Conservation (phyloP, 1,140 invertebrate genomes). For the Planococcus citri region DNA sequence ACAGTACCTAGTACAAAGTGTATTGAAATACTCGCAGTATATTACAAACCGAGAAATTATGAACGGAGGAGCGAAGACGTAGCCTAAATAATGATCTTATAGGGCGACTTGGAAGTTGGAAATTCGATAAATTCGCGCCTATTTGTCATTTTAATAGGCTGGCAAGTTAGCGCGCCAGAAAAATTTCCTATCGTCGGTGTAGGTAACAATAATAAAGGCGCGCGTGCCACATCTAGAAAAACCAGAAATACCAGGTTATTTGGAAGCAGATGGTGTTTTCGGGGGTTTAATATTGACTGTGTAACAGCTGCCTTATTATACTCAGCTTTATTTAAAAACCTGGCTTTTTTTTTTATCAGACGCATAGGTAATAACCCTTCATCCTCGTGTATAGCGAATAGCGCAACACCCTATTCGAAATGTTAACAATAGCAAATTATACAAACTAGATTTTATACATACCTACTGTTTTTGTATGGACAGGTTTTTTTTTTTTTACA, state of each 20-base stretch:
- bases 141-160: background rate
- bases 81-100: too few species aligned
- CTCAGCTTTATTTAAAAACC: background rate
- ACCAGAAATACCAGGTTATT: background rate
- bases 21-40: too few species aligned
- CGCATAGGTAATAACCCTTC: background rate
- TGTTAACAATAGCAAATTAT: background rate
- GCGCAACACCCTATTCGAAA: background rate
- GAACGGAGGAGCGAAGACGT: too few species aligned
- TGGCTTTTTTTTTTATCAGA: background rate
- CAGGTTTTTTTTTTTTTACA: background rate
- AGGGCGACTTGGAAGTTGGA: too few species aligned
- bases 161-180: background rate
- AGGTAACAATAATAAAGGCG: background rate
- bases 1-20: too few species aligned
- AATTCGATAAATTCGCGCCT: background rate
- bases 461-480: too few species aligned
- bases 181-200: background rate
- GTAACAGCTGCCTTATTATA: background rate
- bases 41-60: too few species aligned
- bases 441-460: background rate
- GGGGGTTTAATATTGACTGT: background rate
- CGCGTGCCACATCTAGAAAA: conserved; percentile 1
- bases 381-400: background rate
- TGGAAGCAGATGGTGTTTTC: background rate